These are phyloP conservation scores for Ephestia elutella DNA, from an alignment of 1,140 invertebrate genomes.

Conservation along the genomic window DNA sequence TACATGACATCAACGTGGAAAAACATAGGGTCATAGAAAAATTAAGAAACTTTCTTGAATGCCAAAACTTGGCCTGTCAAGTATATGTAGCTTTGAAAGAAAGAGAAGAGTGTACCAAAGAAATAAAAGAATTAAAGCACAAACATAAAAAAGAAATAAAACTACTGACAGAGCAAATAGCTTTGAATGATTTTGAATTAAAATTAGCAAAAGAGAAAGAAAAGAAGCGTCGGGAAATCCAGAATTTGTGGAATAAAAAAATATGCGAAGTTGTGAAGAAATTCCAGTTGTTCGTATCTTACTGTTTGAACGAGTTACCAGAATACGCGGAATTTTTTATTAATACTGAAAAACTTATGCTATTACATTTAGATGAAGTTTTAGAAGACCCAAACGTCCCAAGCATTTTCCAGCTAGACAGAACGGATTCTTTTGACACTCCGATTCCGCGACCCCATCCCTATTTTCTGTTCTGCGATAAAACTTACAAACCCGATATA, in stretches of 20 bases:
- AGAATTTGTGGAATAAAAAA: constrained; percentile 53
- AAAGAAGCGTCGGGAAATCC: constrained; percentile 35
- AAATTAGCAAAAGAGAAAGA: constrained; percentile 41
- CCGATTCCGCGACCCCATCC: constrained; percentile 44
- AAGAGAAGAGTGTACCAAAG: constrained; percentile 41
- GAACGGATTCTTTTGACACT: constrained; percentile 30
- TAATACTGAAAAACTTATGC: constrained; percentile 48
- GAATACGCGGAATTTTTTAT: constrained; percentile 60
- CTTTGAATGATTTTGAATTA: constrained; percentile 47
- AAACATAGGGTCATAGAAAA: constrained; percentile 55
- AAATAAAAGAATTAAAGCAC: constrained; percentile 33
- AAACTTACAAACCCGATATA: constrained; percentile 42
- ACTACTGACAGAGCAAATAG: constrained; percentile 33
- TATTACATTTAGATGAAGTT: constrained; percentile 47
- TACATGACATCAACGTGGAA: constrained; percentile 55
- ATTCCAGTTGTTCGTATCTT: constrained; percentile 57
- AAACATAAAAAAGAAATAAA: constrained; percentile 46
- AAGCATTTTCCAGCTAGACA: constrained; percentile 44
- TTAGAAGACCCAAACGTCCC: constrained; percentile 41
- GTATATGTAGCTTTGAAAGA: constrained; percentile 63
- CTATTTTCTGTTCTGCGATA: constrained; percentile 53
- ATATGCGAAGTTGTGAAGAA: constrained; percentile 53
- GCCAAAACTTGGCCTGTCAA: constrained; percentile 59
- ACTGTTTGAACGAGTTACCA: constrained; percentile 49
- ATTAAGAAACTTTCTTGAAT: constrained; percentile 42